Conservation (phyloP, 2,797 vertebrate species). For the Loriculus beryllinus region DNA sequence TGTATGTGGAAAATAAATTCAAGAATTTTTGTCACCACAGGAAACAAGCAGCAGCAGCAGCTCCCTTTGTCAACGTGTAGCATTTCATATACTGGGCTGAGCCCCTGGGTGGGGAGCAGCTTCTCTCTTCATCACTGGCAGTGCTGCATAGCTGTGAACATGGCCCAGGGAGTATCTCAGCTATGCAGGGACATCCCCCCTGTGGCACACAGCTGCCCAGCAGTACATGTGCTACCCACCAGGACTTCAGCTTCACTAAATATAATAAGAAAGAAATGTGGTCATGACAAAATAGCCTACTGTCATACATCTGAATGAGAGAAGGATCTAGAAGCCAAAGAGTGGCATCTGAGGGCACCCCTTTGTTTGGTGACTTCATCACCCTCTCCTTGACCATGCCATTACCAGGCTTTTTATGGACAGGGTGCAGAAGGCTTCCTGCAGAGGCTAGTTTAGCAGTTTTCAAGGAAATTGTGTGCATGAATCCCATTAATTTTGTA, state of each 20-base stretch:
- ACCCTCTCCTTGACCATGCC: neutral
- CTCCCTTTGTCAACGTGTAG: neutral
- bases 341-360: neutral
- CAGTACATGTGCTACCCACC: rapidly evolving
- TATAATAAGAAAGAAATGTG: neutral
- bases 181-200: rapidly evolving
- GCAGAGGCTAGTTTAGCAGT: neutral
- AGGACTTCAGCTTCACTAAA: neutral
- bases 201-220: neutral
- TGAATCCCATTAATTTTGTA: neutral
- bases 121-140: neutral
- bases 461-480: neutral
- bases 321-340: neutral
- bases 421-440: neutral
- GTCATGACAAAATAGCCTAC: neutral
- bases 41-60: neutral
- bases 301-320: neutral
- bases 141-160: neutral
- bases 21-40: neutral
- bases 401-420: neutral
- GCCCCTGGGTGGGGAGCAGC: neutral
- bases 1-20: neutral
- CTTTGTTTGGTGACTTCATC: neutral
- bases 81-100: neutral
- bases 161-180: rapidly evolving